Percentiles rank a stretch among this genome's conserved stretches.
phyloP scores from a whole-genome alignment of 2,113 vertebrate genomes.

The Syngnathus floridae region DNA sequence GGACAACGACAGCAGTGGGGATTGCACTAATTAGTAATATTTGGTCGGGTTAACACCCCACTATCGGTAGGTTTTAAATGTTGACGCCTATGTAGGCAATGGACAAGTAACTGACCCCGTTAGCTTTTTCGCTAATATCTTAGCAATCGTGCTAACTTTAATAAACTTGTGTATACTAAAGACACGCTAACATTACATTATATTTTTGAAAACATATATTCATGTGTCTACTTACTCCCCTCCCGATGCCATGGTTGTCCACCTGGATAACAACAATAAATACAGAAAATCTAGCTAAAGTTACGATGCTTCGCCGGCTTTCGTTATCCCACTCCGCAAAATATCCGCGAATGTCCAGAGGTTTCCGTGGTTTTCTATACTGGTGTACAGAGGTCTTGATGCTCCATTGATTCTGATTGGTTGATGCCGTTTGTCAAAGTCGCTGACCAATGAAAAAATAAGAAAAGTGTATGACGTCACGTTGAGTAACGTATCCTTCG shows the following conservation, averaged over 20 bases:
- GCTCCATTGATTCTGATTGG: conserved; percentile 43
- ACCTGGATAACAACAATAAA: conserved; percentile 63
- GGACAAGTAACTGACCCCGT: conserved; percentile 48
- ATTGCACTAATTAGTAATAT: conserved; percentile 11
- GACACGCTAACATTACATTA: neutral
- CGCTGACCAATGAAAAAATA: conserved; percentile 49
- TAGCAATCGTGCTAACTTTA: conserved; percentile 49
- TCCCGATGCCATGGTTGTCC: conserved; percentile 74
- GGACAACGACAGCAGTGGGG: neutral
- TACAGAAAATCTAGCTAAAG: conserved; percentile 58
- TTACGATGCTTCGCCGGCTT: conserved; percentile 41
- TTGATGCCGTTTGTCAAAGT: conserved; percentile 3
- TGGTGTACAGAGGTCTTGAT: conserved; percentile 40
- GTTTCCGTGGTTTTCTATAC: conserved; percentile 52
- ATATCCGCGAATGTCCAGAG: conserved; percentile 48
- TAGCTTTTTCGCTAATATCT: conserved; percentile 42
- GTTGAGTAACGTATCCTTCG: neutral
- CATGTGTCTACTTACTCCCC: conserved; percentile 69
- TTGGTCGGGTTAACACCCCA: neutral
- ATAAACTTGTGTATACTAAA: conserved; percentile 29
- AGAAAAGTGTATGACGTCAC: conserved; percentile 4
- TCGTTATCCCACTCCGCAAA: conserved; percentile 31
- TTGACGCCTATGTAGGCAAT: conserved; percentile 1
- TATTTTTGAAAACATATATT: neutral
- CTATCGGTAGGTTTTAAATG: neutral